These are phyloP conservation scores for Dermatemys mawii DNA, from an alignment of 2,113 vertebrate genomes.

Conservation along the genomic window DNA sequence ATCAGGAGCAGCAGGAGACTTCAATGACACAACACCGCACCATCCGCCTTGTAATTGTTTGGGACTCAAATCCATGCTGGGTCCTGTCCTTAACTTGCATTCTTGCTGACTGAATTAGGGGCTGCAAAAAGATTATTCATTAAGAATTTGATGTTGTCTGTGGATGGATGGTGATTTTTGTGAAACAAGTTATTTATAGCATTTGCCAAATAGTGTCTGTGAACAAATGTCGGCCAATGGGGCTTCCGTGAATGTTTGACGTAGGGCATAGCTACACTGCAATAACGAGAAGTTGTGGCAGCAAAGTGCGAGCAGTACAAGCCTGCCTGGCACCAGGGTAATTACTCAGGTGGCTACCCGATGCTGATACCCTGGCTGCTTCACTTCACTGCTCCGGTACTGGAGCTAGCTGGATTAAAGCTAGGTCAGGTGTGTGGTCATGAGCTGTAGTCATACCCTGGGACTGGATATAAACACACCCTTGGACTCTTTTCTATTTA, in stretches of 20 bases:
- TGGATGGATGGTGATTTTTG: not conserved
- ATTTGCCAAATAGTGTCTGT: not conserved
- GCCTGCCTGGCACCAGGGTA: not conserved
- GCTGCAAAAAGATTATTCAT: not conserved
- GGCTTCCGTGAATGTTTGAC: not conserved
- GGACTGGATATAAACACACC: not conserved
- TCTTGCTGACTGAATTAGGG: conserved; percentile 17
- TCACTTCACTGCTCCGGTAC: no score
- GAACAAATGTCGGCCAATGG: not conserved
- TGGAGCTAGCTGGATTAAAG: not conserved
- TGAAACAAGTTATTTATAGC: not conserved
- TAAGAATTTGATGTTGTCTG: conserved; percentile 22
- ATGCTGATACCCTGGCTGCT: no score
- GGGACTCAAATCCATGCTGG: not conserved
- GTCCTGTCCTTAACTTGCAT: not conserved
- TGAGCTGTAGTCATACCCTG: not conserved
- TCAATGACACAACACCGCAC: not conserved
- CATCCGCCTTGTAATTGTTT: not conserved
- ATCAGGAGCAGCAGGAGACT: not conserved
- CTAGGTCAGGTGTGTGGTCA: not conserved
- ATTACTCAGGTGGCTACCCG: not conserved
- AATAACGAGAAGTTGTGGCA: not conserved
- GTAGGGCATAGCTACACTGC: not conserved
- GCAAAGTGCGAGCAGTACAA: not conserved
- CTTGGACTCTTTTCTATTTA: not conserved